A percentile compares a stretch with the other conserved stretches of the same genome.
phyloP scores from a whole-genome alignment of 2,113 vertebrate genomes.

The Apeltes quadracus region DNA sequence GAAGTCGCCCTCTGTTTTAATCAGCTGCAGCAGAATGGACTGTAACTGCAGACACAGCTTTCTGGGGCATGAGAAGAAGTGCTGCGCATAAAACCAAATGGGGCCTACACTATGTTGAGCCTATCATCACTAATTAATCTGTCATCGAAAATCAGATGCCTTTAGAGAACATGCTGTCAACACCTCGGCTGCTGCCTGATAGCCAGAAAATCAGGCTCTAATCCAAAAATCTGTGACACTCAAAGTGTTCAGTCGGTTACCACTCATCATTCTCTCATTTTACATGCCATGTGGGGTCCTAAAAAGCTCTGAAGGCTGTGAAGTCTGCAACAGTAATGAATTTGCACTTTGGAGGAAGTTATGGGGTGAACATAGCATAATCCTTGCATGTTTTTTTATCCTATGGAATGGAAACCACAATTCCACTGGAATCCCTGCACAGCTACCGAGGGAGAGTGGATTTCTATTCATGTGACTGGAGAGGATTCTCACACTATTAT shows the following conservation, averaged over 20 bases:
- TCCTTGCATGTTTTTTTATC: slow-evolving; percentile 20
- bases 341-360: slow-evolving; percentile 32
- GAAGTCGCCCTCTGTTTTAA: slow-evolving; percentile 21
- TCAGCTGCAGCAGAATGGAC: slow-evolving; percentile 23
- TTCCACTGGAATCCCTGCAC: not conserved
- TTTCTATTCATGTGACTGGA: too few species aligned
- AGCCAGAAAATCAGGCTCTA: slow-evolving; percentile 49
- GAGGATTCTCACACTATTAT: too few species aligned
- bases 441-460: slow-evolving; percentile 20
- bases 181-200: not conserved
- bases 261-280: slow-evolving; percentile 34
- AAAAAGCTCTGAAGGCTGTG: slow-evolving; percentile 16
- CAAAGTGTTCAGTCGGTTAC: slow-evolving; percentile 11
- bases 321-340: slow-evolving; percentile 28
- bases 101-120: not conserved
- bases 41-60: slow-evolving; percentile 4
- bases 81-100: slow-evolving; percentile 25
- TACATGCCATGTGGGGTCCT: slow-evolving; percentile 11
- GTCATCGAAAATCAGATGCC: slow-evolving; percentile 44
- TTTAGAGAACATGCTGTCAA: slow-evolving; percentile 53
- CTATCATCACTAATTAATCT: slow-evolving; percentile 50
- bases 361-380: slow-evolving; percentile 15
- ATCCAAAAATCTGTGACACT: slow-evolving; percentile 50
- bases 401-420: slow-evolving; percentile 51
- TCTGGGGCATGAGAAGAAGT: not conserved